Evolutionary conservation across 2,113 vertebrate genomes (phyloP).

Genomic region (Acrocephalus arundinaceus): DNA sequence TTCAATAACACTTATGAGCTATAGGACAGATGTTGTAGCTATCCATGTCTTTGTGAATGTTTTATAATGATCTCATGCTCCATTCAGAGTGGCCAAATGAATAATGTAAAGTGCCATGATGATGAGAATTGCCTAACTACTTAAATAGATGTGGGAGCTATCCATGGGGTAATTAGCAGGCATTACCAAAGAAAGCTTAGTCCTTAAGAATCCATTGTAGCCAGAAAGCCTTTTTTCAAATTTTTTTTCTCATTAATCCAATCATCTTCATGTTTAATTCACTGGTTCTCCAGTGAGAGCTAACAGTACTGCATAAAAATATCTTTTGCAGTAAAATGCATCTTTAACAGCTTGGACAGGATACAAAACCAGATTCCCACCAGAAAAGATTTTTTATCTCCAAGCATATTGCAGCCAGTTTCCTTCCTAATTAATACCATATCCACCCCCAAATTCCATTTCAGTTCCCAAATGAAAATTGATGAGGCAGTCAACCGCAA

Average conservation of each 20-base stretch:
- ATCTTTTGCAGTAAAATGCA: slow-evolving; percentile 63
- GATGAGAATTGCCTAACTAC: not conserved
- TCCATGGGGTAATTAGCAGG: not conserved
- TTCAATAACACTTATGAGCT: not conserved
- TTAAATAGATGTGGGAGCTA: not conserved
- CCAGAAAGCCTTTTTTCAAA: not conserved
- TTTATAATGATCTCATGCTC: not conserved
- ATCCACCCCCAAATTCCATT: slow-evolving; percentile 62
- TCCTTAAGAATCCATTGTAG: not conserved
- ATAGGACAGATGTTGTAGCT: not conserved
- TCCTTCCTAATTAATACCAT: slow-evolving; percentile 73
- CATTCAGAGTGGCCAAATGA: not conserved
- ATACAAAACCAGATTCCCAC: slow-evolving; percentile 67
- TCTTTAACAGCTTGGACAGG: slow-evolving; percentile 65
- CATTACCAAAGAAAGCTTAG: not conserved
- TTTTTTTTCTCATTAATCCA: slow-evolving; percentile 13
- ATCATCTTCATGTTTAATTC: slow-evolving; percentile 52
- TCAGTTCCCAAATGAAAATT: slow-evolving; percentile 68
- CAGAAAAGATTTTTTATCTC: slow-evolving; percentile 62
- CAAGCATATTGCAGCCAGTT: slow-evolving; percentile 65
- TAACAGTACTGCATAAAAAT: slow-evolving; percentile 50
- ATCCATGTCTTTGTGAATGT: not conserved
- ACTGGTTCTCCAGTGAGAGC: slow-evolving; percentile 39
- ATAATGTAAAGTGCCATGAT: not conserved
- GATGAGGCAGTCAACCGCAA: slow-evolving; percentile 63